Percentiles rank a stretch among this genome's conserved stretches.
These are phyloP conservation scores for Thymelicus lineola DNA, from an alignment of 2,888 invertebrate species.

Conservation along the genomic window DNA sequence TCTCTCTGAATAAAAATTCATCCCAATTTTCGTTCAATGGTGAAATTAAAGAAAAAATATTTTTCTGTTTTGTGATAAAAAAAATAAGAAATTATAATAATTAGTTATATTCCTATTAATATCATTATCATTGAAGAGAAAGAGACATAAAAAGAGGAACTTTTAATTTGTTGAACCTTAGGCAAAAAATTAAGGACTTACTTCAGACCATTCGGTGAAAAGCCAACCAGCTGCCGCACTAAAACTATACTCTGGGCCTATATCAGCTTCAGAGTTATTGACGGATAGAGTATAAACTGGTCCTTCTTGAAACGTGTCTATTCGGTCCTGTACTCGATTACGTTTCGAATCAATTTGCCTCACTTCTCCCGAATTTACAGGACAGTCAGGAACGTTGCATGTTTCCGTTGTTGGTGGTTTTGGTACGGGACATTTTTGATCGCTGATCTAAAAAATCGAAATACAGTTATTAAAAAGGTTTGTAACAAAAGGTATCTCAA, in stretches of 20 bases:
- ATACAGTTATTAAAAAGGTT: background rate
- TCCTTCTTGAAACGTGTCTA: constrained; percentile 70
- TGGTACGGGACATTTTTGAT: constrained; percentile 67
- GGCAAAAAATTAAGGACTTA: constrained; percentile 48
- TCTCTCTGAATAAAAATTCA: too few relatives aligned
- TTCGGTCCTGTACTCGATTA: constrained; percentile 58
- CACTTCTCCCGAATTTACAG: constrained; percentile 51
- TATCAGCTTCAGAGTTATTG: constrained; percentile 64
- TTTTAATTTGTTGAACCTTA: background rate
- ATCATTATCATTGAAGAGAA: too few relatives aligned
- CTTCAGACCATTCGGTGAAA: constrained; percentile 86
- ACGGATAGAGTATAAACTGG: constrained; percentile 72
- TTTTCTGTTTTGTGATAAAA: too few relatives aligned
- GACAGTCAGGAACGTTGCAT: constrained; percentile 70
- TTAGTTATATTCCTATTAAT: too few relatives aligned
- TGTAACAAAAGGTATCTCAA: background rate
- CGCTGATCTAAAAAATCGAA: constrained; percentile 61
- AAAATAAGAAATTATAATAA: too few relatives aligned
- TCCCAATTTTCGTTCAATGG: too few relatives aligned
- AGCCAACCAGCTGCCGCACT: constrained; percentile 80
- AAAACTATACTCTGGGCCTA: constrained; percentile 74
- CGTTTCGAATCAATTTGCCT: constrained; percentile 58
- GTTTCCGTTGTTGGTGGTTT: constrained; percentile 65
- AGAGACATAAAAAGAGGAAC: too few relatives aligned
- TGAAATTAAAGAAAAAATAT: too few relatives aligned